Percentiles rank a stretch among this genome's conserved stretches.
These are phyloP conservation scores for Callorhinus ursinus DNA, from an alignment of 2,113 vertebrate genomes.

Conservation along the genomic window DNA sequence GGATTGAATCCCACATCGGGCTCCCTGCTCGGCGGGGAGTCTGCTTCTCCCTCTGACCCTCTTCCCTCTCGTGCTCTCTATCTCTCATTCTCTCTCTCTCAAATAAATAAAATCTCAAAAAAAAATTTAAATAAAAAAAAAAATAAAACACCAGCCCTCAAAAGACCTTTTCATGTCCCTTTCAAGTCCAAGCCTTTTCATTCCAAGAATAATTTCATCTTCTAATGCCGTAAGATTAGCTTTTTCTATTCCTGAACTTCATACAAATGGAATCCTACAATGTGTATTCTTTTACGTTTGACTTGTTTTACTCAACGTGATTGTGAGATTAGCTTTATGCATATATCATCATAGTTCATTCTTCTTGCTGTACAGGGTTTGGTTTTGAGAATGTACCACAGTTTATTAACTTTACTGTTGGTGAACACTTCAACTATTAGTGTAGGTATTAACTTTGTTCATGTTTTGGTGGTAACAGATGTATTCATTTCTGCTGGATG, in stretches of 20 bases:
- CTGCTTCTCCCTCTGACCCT: too few species aligned
- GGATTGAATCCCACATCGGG: too few species aligned
- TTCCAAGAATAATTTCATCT: neutral
- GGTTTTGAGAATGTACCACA: neutral
- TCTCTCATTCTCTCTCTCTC: too few species aligned
- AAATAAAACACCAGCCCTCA: neutral
- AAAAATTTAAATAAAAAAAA: too few species aligned
- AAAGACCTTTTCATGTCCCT: neutral
- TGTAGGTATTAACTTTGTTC: neutral
- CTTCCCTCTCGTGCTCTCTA: too few species aligned
- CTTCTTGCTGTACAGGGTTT: neutral
- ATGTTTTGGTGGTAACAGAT: neutral
- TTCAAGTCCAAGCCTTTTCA: neutral
- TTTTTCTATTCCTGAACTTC: conserved; percentile 10
- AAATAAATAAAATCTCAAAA: too few species aligned
- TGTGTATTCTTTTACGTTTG: neutral
- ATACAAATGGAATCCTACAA: neutral
- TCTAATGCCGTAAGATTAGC: neutral
- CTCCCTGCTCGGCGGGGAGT: too few species aligned
- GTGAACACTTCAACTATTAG: neutral
- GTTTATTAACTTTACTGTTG: neutral
- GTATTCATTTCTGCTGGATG: neutral
- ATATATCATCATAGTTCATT: neutral
- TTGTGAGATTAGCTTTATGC: neutral
- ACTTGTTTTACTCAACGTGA: neutral